These are phyloP conservation scores for Syrista parreyssii DNA, from an alignment of 2,888 invertebrate species.

Conservation along the genomic window DNA sequence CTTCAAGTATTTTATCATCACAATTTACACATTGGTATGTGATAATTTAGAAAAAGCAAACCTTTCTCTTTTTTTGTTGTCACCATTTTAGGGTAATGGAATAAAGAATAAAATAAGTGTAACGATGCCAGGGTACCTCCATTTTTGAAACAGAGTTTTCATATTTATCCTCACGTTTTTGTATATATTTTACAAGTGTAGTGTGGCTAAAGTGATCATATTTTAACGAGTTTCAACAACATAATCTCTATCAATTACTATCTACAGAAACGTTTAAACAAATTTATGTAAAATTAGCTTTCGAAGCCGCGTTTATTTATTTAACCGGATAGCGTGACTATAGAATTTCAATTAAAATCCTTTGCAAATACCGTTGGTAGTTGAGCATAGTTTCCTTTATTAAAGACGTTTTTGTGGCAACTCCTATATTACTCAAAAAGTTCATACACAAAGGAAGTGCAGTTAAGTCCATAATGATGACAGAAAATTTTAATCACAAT, in stretches of 20 bases:
- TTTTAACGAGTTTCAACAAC: conserved; percentile 47
- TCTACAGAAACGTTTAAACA: conserved; percentile 44
- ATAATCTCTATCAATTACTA: conserved; percentile 46
- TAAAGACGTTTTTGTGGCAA: background rate
- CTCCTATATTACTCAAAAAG: background rate
- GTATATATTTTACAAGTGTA: conserved; percentile 28
- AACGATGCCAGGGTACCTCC: conserved; percentile 26
- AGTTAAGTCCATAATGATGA: too few species aligned
- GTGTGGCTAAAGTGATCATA: conserved; percentile 27
- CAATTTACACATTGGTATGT: conserved; percentile 33
- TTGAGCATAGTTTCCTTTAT: background rate
- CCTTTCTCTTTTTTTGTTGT: conserved; percentile 25
- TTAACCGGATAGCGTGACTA: conserved; percentile 27
- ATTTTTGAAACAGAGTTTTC: conserved; percentile 35
- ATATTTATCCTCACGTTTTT: conserved; percentile 25
- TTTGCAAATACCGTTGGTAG: background rate
- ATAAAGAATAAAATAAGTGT: conserved; percentile 33
- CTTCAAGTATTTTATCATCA: conserved; percentile 31
- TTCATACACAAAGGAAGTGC: background rate
- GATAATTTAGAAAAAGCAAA: conserved; percentile 32
- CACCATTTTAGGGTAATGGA: conserved; percentile 5
- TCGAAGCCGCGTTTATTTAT: conserved; percentile 32
- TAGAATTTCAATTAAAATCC: background rate
- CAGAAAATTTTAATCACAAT: too few species aligned
- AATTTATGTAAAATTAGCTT: conserved; percentile 28